Evolutionary conservation across 2,797 vertebrate species (phyloP), one percentile per base, ranked within the genome.

Genomic region (Leptodactylus fallax): DNA sequence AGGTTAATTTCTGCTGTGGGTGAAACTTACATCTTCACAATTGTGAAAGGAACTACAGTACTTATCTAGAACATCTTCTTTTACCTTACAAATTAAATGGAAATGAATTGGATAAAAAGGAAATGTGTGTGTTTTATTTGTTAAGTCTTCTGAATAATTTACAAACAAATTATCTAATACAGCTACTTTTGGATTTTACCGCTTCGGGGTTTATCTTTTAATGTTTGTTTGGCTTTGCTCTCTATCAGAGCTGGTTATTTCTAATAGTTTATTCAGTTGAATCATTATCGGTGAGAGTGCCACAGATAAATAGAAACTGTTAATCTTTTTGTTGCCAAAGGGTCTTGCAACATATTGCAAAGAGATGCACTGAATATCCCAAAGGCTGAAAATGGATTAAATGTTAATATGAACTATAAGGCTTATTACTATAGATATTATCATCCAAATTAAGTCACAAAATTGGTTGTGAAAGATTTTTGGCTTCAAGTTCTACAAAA

Each of bases 321-420:
- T 89, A 89, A 89, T 89, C 88, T 89, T 89, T 89, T 79, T 85
- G 71, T 89, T 89, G 88, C 88, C 84, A 83, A 89, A 89, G 88
- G 88, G 88, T 86, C 78, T 86, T 86, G 84, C 88, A 86, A 83
- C 88, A 86, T 89, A 89, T 89, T 89, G 84, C 84, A 82, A 86
- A 82, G 61, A n/a, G 63, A 89, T 78, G 79, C 71, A 86, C 71
- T 69, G 84, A 85, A 78, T 83, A 79, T 83, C 88, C 88, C 88
- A 89, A 83, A 86, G 88, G 88, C 88, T 86, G 84, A 53, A 82
- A 85, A 86, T 89, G 79, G 84, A 86, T 89, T 89, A 86, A 82
- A 89, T 86, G 84, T 82, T 89, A 89, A 86, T 82, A 89, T 89
- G 61, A 89, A 86, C 88, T 86, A 86, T 86, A 86, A 86, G 84